Evolutionary conservation across 1,140 invertebrate genomes (phyloP), one percentile per base, ranked within the genome.

Genomic region (Philaenus spumarius): DNA sequence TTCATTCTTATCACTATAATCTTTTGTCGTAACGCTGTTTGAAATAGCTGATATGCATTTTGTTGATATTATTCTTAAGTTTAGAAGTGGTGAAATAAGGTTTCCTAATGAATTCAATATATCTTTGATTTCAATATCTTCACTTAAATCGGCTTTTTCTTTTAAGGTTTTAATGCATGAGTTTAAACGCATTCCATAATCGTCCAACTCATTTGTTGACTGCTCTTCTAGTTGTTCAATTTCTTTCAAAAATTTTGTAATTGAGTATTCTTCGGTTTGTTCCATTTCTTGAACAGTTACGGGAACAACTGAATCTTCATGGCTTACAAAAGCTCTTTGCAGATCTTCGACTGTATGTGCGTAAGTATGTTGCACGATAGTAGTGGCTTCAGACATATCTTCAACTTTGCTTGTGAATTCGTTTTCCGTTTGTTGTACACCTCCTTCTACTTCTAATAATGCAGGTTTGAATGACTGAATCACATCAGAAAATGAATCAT

Each of bases 51-150:
- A 55, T 19, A 67, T 56, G 45, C 60, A 62, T 55, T 64, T 65
- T 26, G 54, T 55, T n/a, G 62, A 63, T 12, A 65, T 58, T 43
- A 48, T 61, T 51, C 61, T 58, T 23, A 67, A 52, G 19, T 60
- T 57, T 56, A 60, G 59, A 35, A 67, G 55, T 5, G 65, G 65
- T 30, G 55, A 51, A 11, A 65, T 59, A n/a, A 67, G 56, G 46
- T 59, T 51, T 17, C 52, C 34, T 14, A 59, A 35, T 17, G 58
- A 60, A 22, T 35, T 55, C 1, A 65, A 39, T 35, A 65, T 55
- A 23, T 65, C 59, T 51, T 54, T 58, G 15, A 62, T 52, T 58
- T 65, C 64, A 26, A 50, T 42, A 56, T 65, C 53, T 17, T 37
- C 6, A 14, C 30, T 26, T 1, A 22, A 35, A 23, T 30, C 23